Conservation (phyloP, 2,888 invertebrate genomes). For the Chymomyza caudatula region DNA sequence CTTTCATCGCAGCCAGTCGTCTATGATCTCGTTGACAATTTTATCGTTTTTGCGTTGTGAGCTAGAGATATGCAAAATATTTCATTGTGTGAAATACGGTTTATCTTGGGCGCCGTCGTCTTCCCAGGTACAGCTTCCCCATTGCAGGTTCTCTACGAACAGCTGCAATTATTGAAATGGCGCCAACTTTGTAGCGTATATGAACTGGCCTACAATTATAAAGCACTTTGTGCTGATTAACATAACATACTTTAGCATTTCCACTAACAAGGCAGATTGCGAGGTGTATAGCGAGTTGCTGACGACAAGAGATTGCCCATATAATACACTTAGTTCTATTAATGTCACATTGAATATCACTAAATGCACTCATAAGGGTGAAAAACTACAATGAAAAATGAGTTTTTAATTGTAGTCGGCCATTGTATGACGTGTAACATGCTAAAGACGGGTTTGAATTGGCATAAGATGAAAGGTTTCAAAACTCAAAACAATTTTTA, state of each 20-base stretch:
- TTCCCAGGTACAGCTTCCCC: too few species aligned
- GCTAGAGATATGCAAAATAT: constrained; percentile 67
- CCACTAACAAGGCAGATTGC: neutral
- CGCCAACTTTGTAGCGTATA: neutral
- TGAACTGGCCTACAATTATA: neutral
- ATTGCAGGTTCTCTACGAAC: neutral
- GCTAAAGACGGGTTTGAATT: too few species aligned
- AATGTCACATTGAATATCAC: neutral
- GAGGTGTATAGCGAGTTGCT: too few species aligned
- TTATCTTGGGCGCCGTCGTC: constrained; percentile 32
- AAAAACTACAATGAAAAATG: neutral
- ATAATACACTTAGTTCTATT: neutral
- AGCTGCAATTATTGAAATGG: neutral
- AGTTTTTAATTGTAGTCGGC: neutral
- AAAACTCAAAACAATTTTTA: too few species aligned
- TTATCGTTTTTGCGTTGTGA: constrained; percentile 55
- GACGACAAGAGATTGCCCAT: too few species aligned
- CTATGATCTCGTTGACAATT: constrained; percentile 74
- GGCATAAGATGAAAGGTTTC: too few species aligned
- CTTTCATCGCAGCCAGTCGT: constrained; percentile 64
- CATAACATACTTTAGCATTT: neutral
- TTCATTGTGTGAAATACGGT: constrained; percentile 59
- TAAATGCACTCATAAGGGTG: neutral
- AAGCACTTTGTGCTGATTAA: neutral
- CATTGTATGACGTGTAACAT: too few species aligned